These are phyloP conservation scores for Melanchra persicariae DNA, from an alignment of 2,888 invertebrate genomes.

Conservation along the genomic window DNA sequence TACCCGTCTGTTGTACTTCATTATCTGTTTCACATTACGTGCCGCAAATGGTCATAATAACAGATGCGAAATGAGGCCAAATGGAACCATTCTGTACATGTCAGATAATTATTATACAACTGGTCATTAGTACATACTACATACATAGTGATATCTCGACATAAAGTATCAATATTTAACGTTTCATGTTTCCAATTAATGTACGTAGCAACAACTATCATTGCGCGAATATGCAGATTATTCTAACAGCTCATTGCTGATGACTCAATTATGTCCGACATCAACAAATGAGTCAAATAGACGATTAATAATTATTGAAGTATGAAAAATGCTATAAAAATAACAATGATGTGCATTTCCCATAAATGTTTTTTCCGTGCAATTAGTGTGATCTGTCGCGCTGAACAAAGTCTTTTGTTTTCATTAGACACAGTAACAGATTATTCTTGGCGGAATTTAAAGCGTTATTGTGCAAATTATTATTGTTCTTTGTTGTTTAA, in stretches of 20 bases:
- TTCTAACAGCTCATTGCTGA: constrained; percentile 26
- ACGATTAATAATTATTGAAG: constrained; percentile 22
- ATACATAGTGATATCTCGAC: constrained; percentile 24
- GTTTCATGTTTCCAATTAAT: constrained; percentile 34
- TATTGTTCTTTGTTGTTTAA: constrained; percentile 34
- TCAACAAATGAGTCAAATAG: constrained; percentile 43
- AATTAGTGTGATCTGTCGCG: not conserved
- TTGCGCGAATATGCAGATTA: constrained; percentile 32
- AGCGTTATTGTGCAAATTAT: constrained; percentile 3
- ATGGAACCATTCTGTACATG: constrained; percentile 43
- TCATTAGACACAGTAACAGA: constrained; percentile 12
- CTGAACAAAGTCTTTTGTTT: constrained; percentile 32
- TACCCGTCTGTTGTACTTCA: constrained; percentile 23
- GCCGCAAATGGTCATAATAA: constrained; percentile 46
- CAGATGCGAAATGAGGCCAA: constrained; percentile 59
- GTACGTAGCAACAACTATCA: constrained; percentile 41
- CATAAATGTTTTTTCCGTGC: constrained; percentile 21
- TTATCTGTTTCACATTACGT: constrained; percentile 36
- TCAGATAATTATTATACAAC: constrained; percentile 52
- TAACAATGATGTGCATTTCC: constrained; percentile 13
- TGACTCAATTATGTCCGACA: constrained; percentile 39
- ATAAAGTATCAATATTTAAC: constrained; percentile 17
- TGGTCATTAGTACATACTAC: constrained; percentile 16
- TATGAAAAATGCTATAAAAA: constrained; percentile 4
- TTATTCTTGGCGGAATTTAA: constrained; percentile 29